Base-by-base conservation (phyloP, 2,888 invertebrate genomes). In the Ptilodon capucinus region DNA sequence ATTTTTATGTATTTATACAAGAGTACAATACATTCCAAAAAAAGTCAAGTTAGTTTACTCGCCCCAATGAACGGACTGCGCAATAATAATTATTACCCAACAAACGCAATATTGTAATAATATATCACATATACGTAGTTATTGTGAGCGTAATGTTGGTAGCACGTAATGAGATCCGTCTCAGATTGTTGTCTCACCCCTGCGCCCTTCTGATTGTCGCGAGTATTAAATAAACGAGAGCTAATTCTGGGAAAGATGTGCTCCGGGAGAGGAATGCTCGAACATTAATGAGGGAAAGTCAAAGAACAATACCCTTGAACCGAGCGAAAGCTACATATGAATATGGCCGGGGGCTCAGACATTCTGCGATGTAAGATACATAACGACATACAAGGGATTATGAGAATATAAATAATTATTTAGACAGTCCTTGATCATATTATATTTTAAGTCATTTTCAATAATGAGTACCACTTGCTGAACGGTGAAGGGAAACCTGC, bases 201-300 rank as follows among this genome's bases (percentile, higher is more conserved):
- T 18, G 2, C 8, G 4, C 11, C 38, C 66, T 60, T 64, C 64
- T 79, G 79, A 81, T 81, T 81, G 79, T 83, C 76, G 66, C 76
- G 62, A 78, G 79, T 77, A 84, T 81, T 82, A 84, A 84, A 83
- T 79, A 84, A 85, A 84, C 77, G 81, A 73, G 65, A 59, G 73
- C 73, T 82, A 80, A 84, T 84, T 80, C 68, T 57, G 64, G 53
- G 60, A 62, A 64, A 71, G 71, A 77, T 78, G 70, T 73, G 73
- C 61, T 70, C 64, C 51, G 55, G 64, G 71, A 68, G 62, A 64
- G 50, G 61, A 66, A 71, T 68, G 58, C 68, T 72, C 72, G 61
- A 76, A 75, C 70, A 71, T 77, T 80, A 80, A 79, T 74, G 74
- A 21, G 38, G 1, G 7, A 38, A 38, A 19, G 38, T 38, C 38